Evolutionary conservation across 2,888 invertebrate genomes (phyloP).

Genomic region (Coelopa pilipes): DNA sequence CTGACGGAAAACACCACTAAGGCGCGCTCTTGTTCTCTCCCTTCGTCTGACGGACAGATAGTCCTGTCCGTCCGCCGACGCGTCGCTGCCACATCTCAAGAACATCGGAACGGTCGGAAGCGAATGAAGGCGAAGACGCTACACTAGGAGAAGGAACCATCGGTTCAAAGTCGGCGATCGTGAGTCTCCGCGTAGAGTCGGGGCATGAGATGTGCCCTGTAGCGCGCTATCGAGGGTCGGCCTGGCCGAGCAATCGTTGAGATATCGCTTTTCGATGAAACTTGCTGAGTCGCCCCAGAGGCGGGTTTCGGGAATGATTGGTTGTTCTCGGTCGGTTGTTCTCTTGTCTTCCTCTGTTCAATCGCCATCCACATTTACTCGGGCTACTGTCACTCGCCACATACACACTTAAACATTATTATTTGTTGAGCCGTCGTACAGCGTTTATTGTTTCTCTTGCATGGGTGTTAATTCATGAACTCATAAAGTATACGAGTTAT

Average conservation of each 20-base stretch:
- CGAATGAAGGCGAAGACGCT: neutral
- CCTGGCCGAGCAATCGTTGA: neutral
- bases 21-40: neutral
- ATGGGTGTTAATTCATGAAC: slow-evolving; percentile 20
- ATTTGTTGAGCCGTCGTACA: neutral
- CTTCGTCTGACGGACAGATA: neutral
- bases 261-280: neutral
- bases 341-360: neutral
- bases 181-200: no score
- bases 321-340: neutral
- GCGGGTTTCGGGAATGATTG: slow-evolving; percentile 9
- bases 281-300: neutral
- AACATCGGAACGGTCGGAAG: neutral
- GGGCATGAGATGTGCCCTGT: no score
- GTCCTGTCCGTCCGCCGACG: neutral
- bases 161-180: no score
- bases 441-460: neutral
- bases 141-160: neutral
- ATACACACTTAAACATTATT: slow-evolving; percentile 11
- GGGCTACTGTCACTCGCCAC: slow-evolving; percentile 11
- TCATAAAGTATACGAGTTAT: slow-evolving; percentile 20
- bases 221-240: no score
- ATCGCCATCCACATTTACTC: neutral
- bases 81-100: neutral
- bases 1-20: neutral